phyloP scores from a whole-genome alignment of 2,797 vertebrate genomes.

The Rhincodon typus region DNA sequence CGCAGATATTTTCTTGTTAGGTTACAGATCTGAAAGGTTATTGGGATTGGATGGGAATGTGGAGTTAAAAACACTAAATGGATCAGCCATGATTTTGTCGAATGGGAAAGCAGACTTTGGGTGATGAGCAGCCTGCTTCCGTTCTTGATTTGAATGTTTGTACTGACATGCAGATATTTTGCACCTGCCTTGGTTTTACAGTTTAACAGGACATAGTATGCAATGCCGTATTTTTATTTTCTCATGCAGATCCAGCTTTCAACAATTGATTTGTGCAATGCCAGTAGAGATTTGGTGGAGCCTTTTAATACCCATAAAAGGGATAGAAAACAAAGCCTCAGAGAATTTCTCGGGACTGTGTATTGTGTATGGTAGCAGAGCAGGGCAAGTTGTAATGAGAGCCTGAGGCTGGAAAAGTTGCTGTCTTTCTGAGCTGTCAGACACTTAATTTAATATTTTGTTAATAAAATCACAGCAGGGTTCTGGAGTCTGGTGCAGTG shows the following conservation, averaged over 20 bases:
- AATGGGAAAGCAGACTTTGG: too few species aligned
- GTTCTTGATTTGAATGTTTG: too few species aligned
- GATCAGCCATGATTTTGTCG: too few species aligned
- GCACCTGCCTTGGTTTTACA: neutral
- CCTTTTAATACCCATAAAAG: neutral
- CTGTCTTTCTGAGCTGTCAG: conserved; percentile 9
- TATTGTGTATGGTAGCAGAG: neutral
- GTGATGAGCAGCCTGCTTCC: too few species aligned
- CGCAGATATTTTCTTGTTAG: too few species aligned
- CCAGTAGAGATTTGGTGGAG: neutral
- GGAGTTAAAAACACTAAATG: too few species aligned
- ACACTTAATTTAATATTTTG: conserved; percentile 8
- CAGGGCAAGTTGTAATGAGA: neutral
- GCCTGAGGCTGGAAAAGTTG: neutral
- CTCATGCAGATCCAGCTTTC: too few species aligned
- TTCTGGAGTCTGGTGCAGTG: neutral
- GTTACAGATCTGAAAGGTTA: too few species aligned
- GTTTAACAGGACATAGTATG: neutral
- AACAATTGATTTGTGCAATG: neutral
- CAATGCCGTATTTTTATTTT: neutral
- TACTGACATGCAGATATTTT: neutral
- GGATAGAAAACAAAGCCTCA: neutral
- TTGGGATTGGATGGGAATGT: too few species aligned
- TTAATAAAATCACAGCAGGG: neutral
- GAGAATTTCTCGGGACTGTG: neutral